phyloP scores from a whole-genome alignment of 2,113 vertebrate species.

The Macroglossus sobrinus region DNA sequence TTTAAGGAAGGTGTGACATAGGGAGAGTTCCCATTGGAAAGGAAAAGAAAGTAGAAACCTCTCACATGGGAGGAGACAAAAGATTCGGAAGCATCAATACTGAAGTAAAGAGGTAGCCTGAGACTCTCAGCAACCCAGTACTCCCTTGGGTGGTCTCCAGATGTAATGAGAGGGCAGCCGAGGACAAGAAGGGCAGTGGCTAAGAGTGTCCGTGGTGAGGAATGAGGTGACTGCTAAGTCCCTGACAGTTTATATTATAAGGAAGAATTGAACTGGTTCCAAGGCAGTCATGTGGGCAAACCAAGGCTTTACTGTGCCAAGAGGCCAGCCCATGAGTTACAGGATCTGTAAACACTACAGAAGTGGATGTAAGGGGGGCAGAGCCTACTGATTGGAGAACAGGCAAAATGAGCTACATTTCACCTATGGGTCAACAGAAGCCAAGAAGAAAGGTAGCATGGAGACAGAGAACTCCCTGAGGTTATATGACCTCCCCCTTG shows the following conservation, averaged over 20 bases:
- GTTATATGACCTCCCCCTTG: not conserved
- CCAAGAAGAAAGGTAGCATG: rapidly evolving
- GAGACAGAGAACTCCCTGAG: not conserved
- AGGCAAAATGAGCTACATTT: not conserved
- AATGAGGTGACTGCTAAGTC: not conserved
- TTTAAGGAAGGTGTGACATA: not conserved
- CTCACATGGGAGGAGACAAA: not conserved
- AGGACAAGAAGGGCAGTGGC: not conserved
- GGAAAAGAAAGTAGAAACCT: not conserved
- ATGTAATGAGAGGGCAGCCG: not conserved
- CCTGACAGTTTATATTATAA: too few species aligned
- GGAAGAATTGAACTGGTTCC: not conserved
- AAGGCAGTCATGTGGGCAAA: not conserved
- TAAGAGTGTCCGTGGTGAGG: too few species aligned
- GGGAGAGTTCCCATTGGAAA: not conserved
- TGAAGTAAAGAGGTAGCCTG: not conserved
- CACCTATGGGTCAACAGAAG: not conserved
- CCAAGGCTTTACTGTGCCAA: not conserved
- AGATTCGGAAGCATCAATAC: not conserved
- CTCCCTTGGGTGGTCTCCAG: rapidly evolving
- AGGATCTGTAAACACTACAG: not conserved
- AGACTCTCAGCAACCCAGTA: too few species aligned
- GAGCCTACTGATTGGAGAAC: too few species aligned
- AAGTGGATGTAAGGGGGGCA: not conserved
- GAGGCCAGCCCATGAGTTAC: not conserved